Percentiles rank a stretch among this genome's conserved stretches.
phyloP scores from a whole-genome alignment of 2,797 vertebrate species.

The Sciurus carolinensis region DNA sequence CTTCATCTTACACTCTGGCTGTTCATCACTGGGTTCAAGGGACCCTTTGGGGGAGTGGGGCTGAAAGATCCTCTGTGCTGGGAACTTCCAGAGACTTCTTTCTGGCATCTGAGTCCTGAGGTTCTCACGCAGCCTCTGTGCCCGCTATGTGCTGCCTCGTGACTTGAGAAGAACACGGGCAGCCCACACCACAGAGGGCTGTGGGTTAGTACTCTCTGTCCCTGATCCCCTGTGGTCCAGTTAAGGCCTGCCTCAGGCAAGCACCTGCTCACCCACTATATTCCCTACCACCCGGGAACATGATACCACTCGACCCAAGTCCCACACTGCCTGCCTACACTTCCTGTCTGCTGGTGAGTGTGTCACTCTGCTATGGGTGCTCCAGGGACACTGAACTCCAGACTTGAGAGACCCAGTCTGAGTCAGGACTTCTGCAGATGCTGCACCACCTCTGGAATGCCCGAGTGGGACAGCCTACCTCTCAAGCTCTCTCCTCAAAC shows the following conservation, averaged over 20 bases:
- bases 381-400: background rate
- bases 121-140: background rate
- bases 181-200: background rate
- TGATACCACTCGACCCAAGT: background rate
- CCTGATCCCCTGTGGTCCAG: background rate
- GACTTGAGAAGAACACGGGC: background rate
- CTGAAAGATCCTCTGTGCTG: background rate
- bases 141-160: background rate
- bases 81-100: constrained; percentile 34
- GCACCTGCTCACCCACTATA: background rate
- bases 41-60: background rate
- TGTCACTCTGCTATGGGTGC: background rate
- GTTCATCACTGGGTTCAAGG: background rate
- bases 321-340: background rate
- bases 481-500: background rate
- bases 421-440: fast-evolving
- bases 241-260: background rate
- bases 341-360: background rate
- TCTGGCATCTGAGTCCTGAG: background rate
- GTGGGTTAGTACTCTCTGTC: no score
- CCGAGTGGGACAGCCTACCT: no score
- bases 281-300: background rate
- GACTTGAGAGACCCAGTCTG: background rate
- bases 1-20: background rate
- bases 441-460: background rate